These are phyloP conservation scores for Salpingus planirostris DNA, from an alignment of 2,888 invertebrate species.

Conservation along the genomic window DNA sequence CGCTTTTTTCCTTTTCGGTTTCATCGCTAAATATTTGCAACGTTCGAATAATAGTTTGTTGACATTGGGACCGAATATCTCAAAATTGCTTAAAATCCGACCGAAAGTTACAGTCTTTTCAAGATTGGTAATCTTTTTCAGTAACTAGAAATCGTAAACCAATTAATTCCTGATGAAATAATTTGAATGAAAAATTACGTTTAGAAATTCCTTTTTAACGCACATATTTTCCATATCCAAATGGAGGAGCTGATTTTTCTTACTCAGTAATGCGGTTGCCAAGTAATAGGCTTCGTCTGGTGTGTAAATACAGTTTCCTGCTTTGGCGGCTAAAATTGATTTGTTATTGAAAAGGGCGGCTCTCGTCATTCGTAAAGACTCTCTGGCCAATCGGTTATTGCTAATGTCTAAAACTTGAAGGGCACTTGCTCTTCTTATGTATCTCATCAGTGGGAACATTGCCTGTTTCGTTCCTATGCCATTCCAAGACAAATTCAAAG, in stretches of 20 bases:
- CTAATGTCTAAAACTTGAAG: slow-evolving; percentile 37
- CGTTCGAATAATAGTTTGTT: slow-evolving; percentile 41
- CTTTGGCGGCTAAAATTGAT: slow-evolving; percentile 38
- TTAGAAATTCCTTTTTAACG: slow-evolving; percentile 39
- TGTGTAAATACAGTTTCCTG: slow-evolving; percentile 46
- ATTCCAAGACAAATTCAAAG: slow-evolving; percentile 45
- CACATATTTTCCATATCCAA: slow-evolving; percentile 46
- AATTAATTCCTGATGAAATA: slow-evolving; percentile 1
- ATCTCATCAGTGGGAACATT: slow-evolving; percentile 25
- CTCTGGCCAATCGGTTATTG: slow-evolving; percentile 32
- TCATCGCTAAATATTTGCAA: slow-evolving; percentile 43
- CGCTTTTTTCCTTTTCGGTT: slow-evolving; percentile 40
- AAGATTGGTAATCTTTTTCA: slow-evolving; percentile 21
- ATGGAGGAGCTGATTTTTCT: slow-evolving; percentile 29
- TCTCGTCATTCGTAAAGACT: slow-evolving; percentile 34
- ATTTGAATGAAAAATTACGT: slow-evolving; percentile 21
- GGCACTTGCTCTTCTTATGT: slow-evolving; percentile 21
- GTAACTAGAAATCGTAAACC: slow-evolving; percentile 14
- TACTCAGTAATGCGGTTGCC: slow-evolving; percentile 34
- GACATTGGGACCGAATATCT: slow-evolving; percentile 41
- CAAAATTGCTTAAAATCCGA: slow-evolving; percentile 43
- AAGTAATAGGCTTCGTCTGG: slow-evolving; percentile 42
- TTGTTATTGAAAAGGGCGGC: slow-evolving; percentile 41
- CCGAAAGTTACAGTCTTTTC: slow-evolving; percentile 37
- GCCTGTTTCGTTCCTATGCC: slow-evolving; percentile 35